Conservation (phyloP, 2,113 vertebrate genomes). For the Hiodon alosoides region DNA sequence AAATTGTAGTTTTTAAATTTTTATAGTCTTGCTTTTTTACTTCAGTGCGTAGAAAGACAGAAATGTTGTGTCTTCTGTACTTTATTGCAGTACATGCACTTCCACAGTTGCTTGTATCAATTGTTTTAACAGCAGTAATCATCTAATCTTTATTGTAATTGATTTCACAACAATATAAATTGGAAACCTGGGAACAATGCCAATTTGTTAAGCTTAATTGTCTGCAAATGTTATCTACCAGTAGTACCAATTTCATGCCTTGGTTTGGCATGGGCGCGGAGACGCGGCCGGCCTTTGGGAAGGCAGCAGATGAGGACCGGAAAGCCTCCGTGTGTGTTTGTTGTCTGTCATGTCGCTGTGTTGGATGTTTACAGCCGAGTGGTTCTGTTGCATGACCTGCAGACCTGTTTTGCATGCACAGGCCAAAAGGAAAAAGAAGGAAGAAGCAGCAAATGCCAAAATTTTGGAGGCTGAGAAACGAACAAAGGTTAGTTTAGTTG, state of each 20-base stretch:
- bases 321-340: background rate
- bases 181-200: background rate
- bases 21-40: background rate
- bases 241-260: no score
- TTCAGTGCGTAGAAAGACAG: background rate
- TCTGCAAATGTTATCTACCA: background rate
- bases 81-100: no score
- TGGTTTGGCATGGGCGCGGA: background rate
- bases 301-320: no score
- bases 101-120: no score
- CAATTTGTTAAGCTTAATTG: background rate
- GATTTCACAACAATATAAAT: background rate
- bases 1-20: background rate
- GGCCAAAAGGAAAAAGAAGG: conserved; percentile 94
- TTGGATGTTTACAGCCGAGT: conserved; percentile 54
- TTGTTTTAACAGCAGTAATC: background rate
- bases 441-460: conserved; percentile 92
- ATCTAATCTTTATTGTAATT: background rate
- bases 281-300: background rate
- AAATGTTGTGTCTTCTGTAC: background rate
- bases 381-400: conserved; percentile 61
- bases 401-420: conserved; percentile 71
- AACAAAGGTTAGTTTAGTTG: conserved; percentile 82
- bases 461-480: conserved; percentile 91
- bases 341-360: conserved; percentile 38